phyloP scores from a whole-genome alignment of 2,888 invertebrate genomes.

The Halocaridina rubra region DNA sequence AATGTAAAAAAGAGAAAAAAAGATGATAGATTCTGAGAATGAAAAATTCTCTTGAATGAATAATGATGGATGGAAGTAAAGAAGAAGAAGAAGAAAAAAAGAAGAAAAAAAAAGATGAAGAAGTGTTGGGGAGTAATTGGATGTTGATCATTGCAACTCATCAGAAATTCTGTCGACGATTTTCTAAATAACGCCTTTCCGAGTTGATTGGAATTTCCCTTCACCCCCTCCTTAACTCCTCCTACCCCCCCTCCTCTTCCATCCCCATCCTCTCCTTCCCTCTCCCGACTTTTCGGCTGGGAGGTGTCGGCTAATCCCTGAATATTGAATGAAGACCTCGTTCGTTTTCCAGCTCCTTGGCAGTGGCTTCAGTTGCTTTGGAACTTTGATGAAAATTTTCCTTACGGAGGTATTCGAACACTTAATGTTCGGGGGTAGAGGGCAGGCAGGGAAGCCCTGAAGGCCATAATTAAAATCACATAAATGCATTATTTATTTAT shows the following conservation, averaged over 20 bases:
- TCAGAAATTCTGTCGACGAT: slow-evolving; percentile 57
- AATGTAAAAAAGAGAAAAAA: not conserved
- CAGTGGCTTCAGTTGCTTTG: not conserved
- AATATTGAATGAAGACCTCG: slow-evolving; percentile 50
- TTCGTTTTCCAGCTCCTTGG: slow-evolving; percentile 11
- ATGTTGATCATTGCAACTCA: slow-evolving; percentile 56
- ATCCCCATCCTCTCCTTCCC: not conserved
- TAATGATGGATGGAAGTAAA: no score
- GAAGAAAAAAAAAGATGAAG: no score
- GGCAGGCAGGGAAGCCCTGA: not conserved
- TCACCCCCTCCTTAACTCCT: not conserved
- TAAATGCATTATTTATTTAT: no score
- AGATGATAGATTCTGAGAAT: not conserved
- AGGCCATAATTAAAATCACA: not conserved
- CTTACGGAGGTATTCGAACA: no score
- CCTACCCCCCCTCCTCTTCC: not conserved
- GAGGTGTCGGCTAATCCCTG: slow-evolving; percentile 56
- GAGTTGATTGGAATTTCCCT: slow-evolving; percentile 46
- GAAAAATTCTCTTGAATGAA: not conserved
- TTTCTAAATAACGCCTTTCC: slow-evolving; percentile 57
- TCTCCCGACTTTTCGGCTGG: slow-evolving; percentile 35
- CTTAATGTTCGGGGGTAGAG: not conserved
- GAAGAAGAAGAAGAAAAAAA: no score
- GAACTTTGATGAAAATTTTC: not conserved
- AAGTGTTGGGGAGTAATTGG: slow-evolving; percentile 44